These are phyloP conservation scores for Tiliqua scincoides DNA, from an alignment of 2,113 vertebrate species.

Conservation along the genomic window DNA sequence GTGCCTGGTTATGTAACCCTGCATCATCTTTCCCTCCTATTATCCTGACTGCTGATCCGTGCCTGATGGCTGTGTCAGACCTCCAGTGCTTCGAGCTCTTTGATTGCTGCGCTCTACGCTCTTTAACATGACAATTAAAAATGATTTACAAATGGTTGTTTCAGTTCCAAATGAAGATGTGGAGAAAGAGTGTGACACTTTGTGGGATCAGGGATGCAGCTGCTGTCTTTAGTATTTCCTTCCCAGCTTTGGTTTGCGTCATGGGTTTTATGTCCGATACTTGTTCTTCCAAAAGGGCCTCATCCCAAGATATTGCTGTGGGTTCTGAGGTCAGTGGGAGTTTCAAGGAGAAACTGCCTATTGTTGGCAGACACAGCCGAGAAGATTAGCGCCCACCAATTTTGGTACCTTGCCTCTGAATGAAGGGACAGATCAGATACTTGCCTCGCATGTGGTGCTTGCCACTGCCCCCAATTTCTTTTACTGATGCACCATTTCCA, in stretches of 20 bases:
- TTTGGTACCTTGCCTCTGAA: neutral
- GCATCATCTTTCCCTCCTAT: constrained; percentile 60
- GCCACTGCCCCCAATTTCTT: neutral
- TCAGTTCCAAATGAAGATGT: constrained; percentile 48
- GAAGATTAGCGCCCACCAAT: too few relatives aligned
- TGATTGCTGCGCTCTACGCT: constrained; percentile 56
- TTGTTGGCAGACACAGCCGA: neutral
- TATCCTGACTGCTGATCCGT: constrained; percentile 71
- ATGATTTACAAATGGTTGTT: constrained; percentile 69
- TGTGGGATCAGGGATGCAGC: neutral
- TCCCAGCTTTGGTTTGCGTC: neutral
- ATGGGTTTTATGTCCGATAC: neutral
- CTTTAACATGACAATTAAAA: constrained; percentile 79
- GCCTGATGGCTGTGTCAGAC: constrained; percentile 66
- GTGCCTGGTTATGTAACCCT: constrained; percentile 62
- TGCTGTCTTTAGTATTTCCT: constrained; percentile 6
- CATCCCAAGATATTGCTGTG: constrained; percentile 28
- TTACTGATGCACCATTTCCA: neutral
- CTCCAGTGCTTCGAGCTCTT: constrained; percentile 57
- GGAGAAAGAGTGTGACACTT: constrained; percentile 38
- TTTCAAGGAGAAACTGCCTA: neutral
- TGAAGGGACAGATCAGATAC: neutral
- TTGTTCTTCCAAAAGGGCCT: constrained; percentile 8
- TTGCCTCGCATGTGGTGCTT: neutral
- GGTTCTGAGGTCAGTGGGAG: neutral